Conservation (phyloP, 2,113 vertebrate species). For the Anthoscopus minutus region DNA sequence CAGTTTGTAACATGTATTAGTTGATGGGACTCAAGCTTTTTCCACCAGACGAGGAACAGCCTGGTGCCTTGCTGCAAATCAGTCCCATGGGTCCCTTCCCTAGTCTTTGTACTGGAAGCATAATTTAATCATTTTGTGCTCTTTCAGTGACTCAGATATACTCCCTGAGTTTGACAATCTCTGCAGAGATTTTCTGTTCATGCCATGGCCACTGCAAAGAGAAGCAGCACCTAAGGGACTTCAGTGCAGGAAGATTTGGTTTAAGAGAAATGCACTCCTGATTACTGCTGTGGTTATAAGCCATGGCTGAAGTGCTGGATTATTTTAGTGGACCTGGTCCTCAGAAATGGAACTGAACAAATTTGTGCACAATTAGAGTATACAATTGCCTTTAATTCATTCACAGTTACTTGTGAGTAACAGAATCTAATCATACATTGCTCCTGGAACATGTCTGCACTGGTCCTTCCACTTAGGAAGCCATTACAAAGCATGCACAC, state of each 20-base stretch:
- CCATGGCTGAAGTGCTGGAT: neutral
- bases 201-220: neutral
- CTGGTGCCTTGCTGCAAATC: neutral
- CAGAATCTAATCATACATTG: neutral
- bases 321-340: neutral
- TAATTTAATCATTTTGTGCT: neutral
- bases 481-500: accelerated
- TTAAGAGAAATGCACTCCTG: neutral
- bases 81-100: neutral
- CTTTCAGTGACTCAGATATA: neutral
- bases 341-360: neutral
- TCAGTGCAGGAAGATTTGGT: neutral
- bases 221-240: neutral
- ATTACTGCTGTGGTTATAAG: neutral
- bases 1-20: neutral
- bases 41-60: neutral
- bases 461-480: neutral
- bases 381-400: neutral
- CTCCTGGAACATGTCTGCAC: neutral
- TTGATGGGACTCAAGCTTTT: neutral
- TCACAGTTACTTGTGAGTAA: neutral
- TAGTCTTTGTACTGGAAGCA: neutral
- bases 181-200: neutral
- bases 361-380: neutral
- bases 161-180: neutral